Evolutionary conservation across 2,797 vertebrate species (phyloP), one percentile per base, ranked within the genome.

Genomic region (Xyrichtys novacula): DNA sequence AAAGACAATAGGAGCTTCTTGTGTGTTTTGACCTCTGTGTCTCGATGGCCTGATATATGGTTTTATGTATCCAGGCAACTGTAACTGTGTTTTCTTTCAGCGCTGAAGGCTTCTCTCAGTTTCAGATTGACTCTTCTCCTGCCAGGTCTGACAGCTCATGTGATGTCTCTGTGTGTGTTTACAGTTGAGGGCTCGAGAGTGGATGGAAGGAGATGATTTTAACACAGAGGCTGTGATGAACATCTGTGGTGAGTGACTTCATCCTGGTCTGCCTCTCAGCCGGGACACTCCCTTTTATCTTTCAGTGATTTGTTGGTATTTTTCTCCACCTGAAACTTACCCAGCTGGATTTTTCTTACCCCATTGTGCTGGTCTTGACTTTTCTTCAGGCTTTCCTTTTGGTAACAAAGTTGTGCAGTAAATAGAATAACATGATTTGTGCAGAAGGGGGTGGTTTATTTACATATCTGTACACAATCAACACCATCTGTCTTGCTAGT

Each of bases 161-260:
- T 54, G 48, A 25, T 59, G 17, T 40, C 48, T 78, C 70, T 72
- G 36, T 84, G 23, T 84, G 23, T 84, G 39, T 87, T 65, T 8
- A 66, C 81, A 90, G 85, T 86, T 77, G 85, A 83, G 85, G 80
- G 81, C 76, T 82, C 66, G 23, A 82, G 84, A 78, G 81, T 91
- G 91, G 85, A 91, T 93, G 90, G 89, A 93, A 90, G 89, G 90
- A 93, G 84, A 91, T 93, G 92, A 89, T 89, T 92, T 93, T 80
- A 93, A 86, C 86, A 91, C 89, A 83, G 85, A 91, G 71, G 83
- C 88, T 88, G 90, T 92, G 87, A 91, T 94, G 90, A 93, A 93
- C 92, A 90, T 93, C 81, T 93, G 92, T 87, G 90, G 94, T 95
- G 83, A 93, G 94, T 88, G 42, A 48, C 25, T 7, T 65, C 19